Base-by-base conservation (phyloP, 2,113 vertebrate species). In the Guaruba guarouba region DNA sequence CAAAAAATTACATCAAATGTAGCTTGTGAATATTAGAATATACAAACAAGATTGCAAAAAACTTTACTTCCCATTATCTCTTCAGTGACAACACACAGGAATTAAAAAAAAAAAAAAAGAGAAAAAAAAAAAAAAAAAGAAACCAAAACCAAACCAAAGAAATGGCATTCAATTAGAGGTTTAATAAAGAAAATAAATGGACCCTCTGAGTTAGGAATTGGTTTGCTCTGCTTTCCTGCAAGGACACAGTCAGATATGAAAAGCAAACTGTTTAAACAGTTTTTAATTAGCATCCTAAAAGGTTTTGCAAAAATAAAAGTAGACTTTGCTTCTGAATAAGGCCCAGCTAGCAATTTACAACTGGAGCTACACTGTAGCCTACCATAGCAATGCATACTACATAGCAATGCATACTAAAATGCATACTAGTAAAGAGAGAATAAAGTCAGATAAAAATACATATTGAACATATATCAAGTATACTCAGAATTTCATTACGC, bases 101-200 rank as follows among this genome's bases (percentile, higher is more conserved):
- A 61, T 28, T 10, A 75, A 82, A 71, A 73, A 6, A 57, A 57
- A 6, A 57, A 22, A n/a, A 59, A 59, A 1, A 14, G 6, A 4
- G 0, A 13, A 9, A 22, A 13, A 22, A 22, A 3, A 2, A 9
- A 22, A 13, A 22, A 22, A 2, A 57, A 33, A 33, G 1, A 33
- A 57, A 23, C 9, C 33, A 15, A 59, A 35, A 15, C 6, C 22
- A 59, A 35, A 15, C 12, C 2, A 2, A 9, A 78, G 41, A 7
- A 54, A 28, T 41, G 17, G 17, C 1, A 16, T 49, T 81, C 9
- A 67, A 69, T 17, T 9, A 59, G 28, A 49, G 18, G 6, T 51
- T 89, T 64, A 83, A 69, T 67, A 75, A 79, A 78, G 17, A 17
- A 24, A 85, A 73, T 29, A 82, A 92, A 77, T 5, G 10, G 31